These are phyloP conservation scores for Netelia inedita DNA, from an alignment of 2,888 invertebrate species.

Conservation along the genomic window DNA sequence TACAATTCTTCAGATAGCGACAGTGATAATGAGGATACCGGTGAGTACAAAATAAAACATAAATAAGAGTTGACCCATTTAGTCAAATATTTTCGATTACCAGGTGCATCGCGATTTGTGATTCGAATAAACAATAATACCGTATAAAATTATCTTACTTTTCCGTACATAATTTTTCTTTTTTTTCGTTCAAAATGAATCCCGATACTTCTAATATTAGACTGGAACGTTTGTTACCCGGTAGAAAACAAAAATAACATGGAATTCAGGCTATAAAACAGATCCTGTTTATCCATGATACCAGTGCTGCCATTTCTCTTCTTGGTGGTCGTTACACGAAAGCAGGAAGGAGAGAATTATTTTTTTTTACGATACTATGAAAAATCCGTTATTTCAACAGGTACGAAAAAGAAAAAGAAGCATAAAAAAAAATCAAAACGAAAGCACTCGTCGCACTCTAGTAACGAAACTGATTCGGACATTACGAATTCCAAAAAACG, in stretches of 20 bases:
- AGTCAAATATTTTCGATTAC: neutral
- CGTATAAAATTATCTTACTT: too few species aligned
- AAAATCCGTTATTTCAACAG: constrained; percentile 55
- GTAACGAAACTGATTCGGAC: constrained; percentile 74
- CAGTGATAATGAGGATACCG: constrained; percentile 78
- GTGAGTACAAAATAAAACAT: constrained; percentile 69
- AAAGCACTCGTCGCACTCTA: constrained; percentile 78
- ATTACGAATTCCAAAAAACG: constrained; percentile 72
- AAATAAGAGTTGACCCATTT: neutral
- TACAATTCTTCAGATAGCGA: constrained; percentile 82
- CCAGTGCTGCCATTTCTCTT: too few species aligned
- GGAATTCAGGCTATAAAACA: too few species aligned
- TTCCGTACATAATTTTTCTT: too few species aligned
- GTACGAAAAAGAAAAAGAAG: constrained; percentile 80
- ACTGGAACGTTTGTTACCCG: too few species aligned
- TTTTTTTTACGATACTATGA: neutral
- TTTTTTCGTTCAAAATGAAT: too few species aligned
- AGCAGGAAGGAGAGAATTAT: neutral
- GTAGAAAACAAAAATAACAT: too few species aligned
- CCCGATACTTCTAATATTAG: too few species aligned
- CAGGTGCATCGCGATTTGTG: neutral
- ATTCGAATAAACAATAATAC: too few species aligned
- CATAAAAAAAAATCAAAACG: constrained; percentile 83
- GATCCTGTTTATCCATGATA: too few species aligned
- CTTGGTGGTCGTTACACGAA: too few species aligned